Base-by-base conservation (phyloP, 2,888 invertebrate genomes). In the Caenorhabditis macrosperma region DNA sequence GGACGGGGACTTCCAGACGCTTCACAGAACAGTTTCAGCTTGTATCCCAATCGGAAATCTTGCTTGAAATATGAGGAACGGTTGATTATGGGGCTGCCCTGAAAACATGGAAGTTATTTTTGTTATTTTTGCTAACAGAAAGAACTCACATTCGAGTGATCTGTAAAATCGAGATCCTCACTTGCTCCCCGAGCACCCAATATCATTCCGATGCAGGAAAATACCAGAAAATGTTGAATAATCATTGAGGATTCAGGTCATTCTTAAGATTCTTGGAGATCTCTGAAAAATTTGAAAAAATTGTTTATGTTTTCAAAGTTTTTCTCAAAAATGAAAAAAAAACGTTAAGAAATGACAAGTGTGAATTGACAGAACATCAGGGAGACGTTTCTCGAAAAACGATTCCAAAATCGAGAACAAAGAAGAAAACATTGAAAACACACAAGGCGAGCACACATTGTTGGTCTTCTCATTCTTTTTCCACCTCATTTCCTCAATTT, bases 11-110 rank as follows among this genome's bases (percentile, higher is more conserved):
- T 94, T 0, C 96, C 96, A 90, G 94, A 94, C 0, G 96, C 96
- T 52, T 95, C 94, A 91, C 96, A 96, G 71, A 96, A 92, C 91
- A 96, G 95, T 15, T 95, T 95, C 84, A 96, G 95, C 92, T 96
- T 96, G 91, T 96, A 95, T 0, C 96, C 96, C 89, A 96, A 92
- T 17, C 81, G 78, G 60, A 82, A 86, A 22, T 77, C 71, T 44
- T 85, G 84, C 6, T 80, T 69, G 80, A 85, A 86, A 63, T 83
- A 84, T 12, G 82, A 82, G 15, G 82, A 80, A 9, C 82, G 76
- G 26, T 74, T 57, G 38, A 86, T 85, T 17, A 74, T 74, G 1
- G 85, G 86, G 10, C 64, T 63, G 12, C 82, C 84, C 86, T 86
- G 61, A n/a, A n/a, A n/a, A n/a, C n/a, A n/a, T n/a, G n/a, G n/a